Evolutionary conservation across 2,888 invertebrate species (phyloP).

Genomic region (Lycia hirtaria): DNA sequence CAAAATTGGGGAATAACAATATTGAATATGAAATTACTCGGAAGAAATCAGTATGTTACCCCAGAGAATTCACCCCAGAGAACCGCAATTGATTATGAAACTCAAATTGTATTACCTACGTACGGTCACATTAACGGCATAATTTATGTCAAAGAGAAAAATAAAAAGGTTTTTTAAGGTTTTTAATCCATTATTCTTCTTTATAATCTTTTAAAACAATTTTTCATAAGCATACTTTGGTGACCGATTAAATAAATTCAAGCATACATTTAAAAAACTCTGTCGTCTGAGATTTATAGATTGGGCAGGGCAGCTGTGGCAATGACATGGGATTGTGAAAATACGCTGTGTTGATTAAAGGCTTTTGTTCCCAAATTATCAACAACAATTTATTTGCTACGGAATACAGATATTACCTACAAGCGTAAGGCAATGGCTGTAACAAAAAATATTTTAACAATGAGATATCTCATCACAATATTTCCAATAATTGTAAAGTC

Average conservation of each 20-base stretch:
- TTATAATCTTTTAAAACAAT: too few species aligned
- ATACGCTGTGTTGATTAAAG: conserved; percentile 6
- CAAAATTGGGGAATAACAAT: too few species aligned
- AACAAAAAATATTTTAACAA: background rate
- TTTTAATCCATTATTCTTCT: too few species aligned
- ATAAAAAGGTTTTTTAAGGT: background rate
- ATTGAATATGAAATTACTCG: too few species aligned
- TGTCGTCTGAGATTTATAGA: conserved; percentile 6
- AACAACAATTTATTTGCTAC: background rate
- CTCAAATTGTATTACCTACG: too few species aligned
- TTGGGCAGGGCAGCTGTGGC: background rate
- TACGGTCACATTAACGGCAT: too few species aligned
- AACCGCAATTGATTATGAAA: too few species aligned
- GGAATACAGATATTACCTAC: background rate
- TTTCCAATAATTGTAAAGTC: too few species aligned
- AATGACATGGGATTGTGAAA: conserved; percentile 2
- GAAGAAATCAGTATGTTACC: too few species aligned
- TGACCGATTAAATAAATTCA: background rate
- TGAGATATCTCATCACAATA: too few species aligned
- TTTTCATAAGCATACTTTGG: background rate
- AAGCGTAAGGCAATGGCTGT: background rate
- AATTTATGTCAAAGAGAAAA: too few species aligned
- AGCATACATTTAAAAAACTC: conserved; percentile 1
- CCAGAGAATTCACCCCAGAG: too few species aligned
- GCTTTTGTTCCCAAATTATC: conserved; percentile 8